These are phyloP conservation scores for Elephantulus edwardii DNA, from an alignment of 2,113 vertebrate genomes.

Conservation along the genomic window DNA sequence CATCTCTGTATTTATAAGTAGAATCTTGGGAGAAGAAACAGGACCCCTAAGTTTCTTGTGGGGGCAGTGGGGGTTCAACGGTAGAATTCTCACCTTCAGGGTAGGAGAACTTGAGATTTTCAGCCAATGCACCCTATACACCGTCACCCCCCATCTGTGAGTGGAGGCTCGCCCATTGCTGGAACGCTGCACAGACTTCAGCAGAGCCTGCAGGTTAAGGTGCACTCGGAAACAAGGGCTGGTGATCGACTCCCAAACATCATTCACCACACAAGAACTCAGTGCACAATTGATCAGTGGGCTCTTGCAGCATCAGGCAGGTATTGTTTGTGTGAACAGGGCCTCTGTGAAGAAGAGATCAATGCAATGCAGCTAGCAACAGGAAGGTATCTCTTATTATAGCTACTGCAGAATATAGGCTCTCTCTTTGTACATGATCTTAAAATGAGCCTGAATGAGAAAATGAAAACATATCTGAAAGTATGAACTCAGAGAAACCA, in stretches of 20 bases:
- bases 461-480: background rate
- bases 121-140: background rate
- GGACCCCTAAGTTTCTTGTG: background rate
- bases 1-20: background rate
- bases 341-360: too few relatives aligned
- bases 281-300: too few relatives aligned
- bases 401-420: accelerated
- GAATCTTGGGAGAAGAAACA: background rate
- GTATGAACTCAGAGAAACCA: background rate
- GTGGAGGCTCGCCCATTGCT: background rate
- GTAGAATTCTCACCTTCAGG: background rate
- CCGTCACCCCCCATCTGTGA: background rate
- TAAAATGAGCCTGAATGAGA: background rate
- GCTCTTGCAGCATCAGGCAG: too few relatives aligned
- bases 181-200: too few relatives aligned
- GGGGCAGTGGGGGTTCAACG: background rate
- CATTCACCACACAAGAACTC: too few relatives aligned
- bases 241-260: background rate
- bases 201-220: background rate
- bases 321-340: too few relatives aligned
- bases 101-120: background rate
- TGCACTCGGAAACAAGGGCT: background rate
- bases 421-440: background rate
- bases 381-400: background rate
- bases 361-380: background rate